These are phyloP conservation scores for Ceryle rudis DNA, from an alignment of 2,797 vertebrate genomes.

Conservation along the genomic window DNA sequence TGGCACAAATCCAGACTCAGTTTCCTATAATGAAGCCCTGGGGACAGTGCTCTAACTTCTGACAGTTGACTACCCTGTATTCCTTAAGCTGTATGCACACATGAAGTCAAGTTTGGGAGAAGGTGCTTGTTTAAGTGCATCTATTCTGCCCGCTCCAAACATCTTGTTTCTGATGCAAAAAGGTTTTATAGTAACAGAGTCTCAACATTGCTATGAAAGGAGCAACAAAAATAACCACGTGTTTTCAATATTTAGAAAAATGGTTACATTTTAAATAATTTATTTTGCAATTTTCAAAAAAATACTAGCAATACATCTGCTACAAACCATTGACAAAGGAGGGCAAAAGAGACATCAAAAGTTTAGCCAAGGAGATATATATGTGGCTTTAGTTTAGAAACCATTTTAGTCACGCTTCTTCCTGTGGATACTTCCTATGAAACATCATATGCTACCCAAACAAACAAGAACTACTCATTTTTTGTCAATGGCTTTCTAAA, in stretches of 20 bases:
- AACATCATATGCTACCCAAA: background rate
- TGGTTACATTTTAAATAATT: background rate
- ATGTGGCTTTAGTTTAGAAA: background rate
- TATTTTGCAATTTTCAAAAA: background rate
- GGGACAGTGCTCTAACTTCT: background rate
- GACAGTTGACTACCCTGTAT: background rate
- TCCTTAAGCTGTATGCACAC: background rate
- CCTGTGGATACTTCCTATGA: background rate
- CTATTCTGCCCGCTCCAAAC: background rate
- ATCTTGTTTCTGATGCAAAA: background rate
- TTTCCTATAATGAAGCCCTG: accelerated
- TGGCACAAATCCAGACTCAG: background rate
- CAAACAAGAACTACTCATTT: background rate
- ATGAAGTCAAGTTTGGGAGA: background rate
- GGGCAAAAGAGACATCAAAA: background rate
- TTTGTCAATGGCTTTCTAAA: background rate
- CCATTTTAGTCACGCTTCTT: background rate
- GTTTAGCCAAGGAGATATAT: background rate
- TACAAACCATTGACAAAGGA: background rate
- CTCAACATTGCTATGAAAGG: background rate
- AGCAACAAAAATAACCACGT: background rate
- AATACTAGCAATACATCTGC: background rate
- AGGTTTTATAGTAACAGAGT: background rate
- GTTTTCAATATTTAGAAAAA: background rate
- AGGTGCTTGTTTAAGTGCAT: background rate